Evolutionary conservation across 2,888 invertebrate genomes (phyloP).

Genomic region (Agriopis aurantiaria): DNA sequence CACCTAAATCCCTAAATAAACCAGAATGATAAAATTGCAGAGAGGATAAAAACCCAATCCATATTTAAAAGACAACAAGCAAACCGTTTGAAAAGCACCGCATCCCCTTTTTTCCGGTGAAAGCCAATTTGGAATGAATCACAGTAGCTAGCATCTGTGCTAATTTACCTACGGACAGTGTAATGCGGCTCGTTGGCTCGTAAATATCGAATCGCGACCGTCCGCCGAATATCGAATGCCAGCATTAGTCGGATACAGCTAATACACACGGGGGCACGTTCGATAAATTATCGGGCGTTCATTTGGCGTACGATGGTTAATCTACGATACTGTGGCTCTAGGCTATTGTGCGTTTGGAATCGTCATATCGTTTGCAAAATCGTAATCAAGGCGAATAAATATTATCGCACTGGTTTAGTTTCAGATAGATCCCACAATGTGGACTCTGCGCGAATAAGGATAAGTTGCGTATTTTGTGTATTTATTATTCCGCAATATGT

Average conservation of each 20-base stretch:
- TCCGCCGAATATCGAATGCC: conserved; percentile 85
- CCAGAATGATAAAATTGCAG: neutral
- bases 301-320: conserved; percentile 85
- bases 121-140: conserved; percentile 87
- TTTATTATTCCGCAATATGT: too few species aligned
- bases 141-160: conserved; percentile 86
- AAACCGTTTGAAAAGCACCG: conserved; percentile 79
- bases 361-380: conserved; percentile 48
- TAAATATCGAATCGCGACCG: conserved; percentile 84
- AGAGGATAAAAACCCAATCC: conserved; percentile 3
- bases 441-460: neutral
- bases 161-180: conserved; percentile 87
- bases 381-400: conserved; percentile 44
- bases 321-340: conserved; percentile 77
- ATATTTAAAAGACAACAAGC: conserved; percentile 62
- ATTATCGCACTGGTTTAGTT: conserved; percentile 49
- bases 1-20: neutral
- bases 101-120: conserved; percentile 79
- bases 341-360: conserved; percentile 69
- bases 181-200: conserved; percentile 83
- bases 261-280: conserved; percentile 84
- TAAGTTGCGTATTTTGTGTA: too few species aligned
- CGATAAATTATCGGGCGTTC: conserved; percentile 85
- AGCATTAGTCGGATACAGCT: conserved; percentile 86
- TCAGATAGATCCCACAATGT: conserved; percentile 36